Conservation (phyloP, 2,888 invertebrate species). For the Papilio elwesi region DNA sequence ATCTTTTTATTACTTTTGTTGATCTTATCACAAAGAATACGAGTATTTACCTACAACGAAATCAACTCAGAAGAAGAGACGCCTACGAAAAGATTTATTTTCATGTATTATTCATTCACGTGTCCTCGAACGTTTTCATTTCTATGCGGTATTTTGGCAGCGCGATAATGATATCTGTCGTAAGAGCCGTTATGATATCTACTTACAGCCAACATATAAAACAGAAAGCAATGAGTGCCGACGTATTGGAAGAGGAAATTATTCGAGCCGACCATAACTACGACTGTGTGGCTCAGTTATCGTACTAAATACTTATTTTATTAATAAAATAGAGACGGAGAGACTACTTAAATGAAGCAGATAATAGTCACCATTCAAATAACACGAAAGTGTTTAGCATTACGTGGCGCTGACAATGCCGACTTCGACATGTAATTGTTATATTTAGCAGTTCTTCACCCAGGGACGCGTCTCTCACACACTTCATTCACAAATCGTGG, state of each 20-base stretch:
- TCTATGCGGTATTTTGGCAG: constrained; percentile 71
- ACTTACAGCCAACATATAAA: constrained; percentile 37
- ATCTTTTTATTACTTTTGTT: constrained; percentile 50
- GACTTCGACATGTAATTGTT: too few species aligned
- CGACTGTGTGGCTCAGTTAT: neutral
- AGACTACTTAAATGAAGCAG: too few species aligned
- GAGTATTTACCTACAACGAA: constrained; percentile 67
- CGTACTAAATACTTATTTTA: neutral
- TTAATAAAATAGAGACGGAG: neutral
- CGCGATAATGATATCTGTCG: constrained; percentile 75
- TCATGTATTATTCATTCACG: constrained; percentile 80
- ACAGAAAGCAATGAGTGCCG: constrained; percentile 11
- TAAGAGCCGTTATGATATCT: constrained; percentile 55
- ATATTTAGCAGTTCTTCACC: too few species aligned
- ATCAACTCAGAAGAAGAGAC: constrained; percentile 66
- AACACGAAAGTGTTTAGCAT: too few species aligned
- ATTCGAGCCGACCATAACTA: neutral
- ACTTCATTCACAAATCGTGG: too few species aligned
- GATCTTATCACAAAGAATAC: constrained; percentile 58
- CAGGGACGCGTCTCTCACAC: too few species aligned
- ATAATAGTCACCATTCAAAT: too few species aligned
- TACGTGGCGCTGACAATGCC: too few species aligned
- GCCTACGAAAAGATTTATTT: constrained; percentile 75
- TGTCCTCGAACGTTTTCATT: constrained; percentile 78
- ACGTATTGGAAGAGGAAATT: constrained; percentile 13